phyloP scores from a whole-genome alignment of 2,113 vertebrate species.

The Otis tarda region DNA sequence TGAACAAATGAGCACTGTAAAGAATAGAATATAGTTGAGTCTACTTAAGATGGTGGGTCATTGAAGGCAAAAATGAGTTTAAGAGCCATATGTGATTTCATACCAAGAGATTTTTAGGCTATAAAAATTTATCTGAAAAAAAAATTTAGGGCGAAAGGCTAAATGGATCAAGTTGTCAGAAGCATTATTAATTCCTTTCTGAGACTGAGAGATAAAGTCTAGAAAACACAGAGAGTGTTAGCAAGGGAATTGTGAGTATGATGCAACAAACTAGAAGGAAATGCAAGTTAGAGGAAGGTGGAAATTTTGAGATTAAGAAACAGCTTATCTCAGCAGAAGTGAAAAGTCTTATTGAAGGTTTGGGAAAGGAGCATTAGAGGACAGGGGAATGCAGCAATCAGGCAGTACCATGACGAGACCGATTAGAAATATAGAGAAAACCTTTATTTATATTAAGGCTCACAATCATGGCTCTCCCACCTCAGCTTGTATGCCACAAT shows the following conservation, averaged over 20 bases:
- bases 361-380: not conserved
- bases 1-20: not conserved
- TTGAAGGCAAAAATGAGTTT: not conserved
- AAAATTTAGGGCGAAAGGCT: constrained; percentile 24
- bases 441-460: not conserved
- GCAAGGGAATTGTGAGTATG: not conserved
- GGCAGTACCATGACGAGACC: not conserved
- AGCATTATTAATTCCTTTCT: constrained; percentile 36
- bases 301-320: not conserved
- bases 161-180: not conserved
- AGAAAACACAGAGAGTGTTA: not conserved
- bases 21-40: not conserved
- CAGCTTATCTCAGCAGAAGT: not conserved
- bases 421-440: not conserved
- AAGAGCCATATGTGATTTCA: not conserved
- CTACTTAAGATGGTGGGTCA: not conserved
- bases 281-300: not conserved
- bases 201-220: constrained; percentile 11
- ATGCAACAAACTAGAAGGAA: not conserved
- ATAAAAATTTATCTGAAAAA: not conserved
- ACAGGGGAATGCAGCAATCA: not conserved
- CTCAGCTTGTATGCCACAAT: not conserved
- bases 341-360: not conserved
- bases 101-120: not conserved
- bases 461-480: not conserved